phyloP scores from a whole-genome alignment of 2,113 vertebrate genomes.

The Zingel zingel region DNA sequence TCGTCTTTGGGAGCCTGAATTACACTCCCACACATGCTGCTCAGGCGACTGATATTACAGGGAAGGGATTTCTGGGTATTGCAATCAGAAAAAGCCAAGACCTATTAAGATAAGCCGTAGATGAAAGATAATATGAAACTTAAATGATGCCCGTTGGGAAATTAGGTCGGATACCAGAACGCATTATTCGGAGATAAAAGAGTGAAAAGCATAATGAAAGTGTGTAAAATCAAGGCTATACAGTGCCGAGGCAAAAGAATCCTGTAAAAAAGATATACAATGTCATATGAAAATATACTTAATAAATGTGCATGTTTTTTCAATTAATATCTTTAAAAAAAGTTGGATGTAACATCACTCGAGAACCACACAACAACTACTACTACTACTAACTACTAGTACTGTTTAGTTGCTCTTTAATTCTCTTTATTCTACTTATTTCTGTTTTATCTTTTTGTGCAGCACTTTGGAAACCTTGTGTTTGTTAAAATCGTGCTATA shows the following conservation, averaged over 20 bases:
- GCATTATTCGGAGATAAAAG: conserved; percentile 48
- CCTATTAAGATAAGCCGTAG: conserved; percentile 71
- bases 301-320: neutral
- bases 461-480: too few species aligned
- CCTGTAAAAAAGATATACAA: neutral
- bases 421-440: too few species aligned
- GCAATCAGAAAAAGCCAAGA: conserved; percentile 56
- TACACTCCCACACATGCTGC: conserved; percentile 37
- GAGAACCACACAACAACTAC: neutral
- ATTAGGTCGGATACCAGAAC: conserved; percentile 59
- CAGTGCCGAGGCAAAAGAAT: neutral
- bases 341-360: neutral
- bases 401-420: neutral
- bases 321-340: neutral
- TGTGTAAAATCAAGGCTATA: neutral
- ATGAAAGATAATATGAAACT: conserved; percentile 67
- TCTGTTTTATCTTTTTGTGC: too few species aligned
- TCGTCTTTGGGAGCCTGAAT: conserved; percentile 17
- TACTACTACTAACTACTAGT: too few species aligned
- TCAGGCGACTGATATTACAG: conserved; percentile 24
- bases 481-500: too few species aligned
- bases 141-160: conserved; percentile 65
- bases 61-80: conserved; percentile 45
- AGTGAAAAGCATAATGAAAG: conserved; percentile 40
- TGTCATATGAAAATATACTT: neutral